These are phyloP conservation scores for Hypomecis punctinalis DNA, from an alignment of 2,888 invertebrate genomes.

Conservation along the genomic window DNA sequence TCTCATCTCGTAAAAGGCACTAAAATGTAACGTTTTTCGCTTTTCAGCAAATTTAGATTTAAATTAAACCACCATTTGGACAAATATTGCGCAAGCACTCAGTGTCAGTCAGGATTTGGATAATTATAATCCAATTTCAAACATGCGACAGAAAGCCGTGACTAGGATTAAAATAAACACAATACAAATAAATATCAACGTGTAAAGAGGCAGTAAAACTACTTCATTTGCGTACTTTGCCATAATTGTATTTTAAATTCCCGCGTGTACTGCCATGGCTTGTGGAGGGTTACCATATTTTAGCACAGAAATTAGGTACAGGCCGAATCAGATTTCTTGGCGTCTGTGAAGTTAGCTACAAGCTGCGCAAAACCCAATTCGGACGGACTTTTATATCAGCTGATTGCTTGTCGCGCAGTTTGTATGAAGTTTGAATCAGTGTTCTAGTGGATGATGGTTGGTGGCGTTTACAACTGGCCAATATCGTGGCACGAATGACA, in stretches of 20 bases:
- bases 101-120: constrained; percentile 6
- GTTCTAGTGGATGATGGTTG: too few relatives aligned
- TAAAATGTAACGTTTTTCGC: too few relatives aligned
- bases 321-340: too few relatives aligned
- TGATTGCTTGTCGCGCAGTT: too few relatives aligned
- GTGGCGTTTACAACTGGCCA: too few relatives aligned
- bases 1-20: too few relatives aligned
- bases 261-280: constrained; percentile 32
- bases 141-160: background rate
- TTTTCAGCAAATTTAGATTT: background rate
- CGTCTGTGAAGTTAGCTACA: too few relatives aligned
- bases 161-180: constrained; percentile 12
- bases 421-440: too few relatives aligned
- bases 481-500: too few relatives aligned
- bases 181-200: constrained; percentile 14
- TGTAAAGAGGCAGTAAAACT: constrained; percentile 13
- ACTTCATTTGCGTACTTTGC: constrained; percentile 37
- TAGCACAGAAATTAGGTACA: background rate
- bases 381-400: too few relatives aligned
- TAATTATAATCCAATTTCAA: constrained; percentile 4
- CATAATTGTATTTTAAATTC: constrained; percentile 41
- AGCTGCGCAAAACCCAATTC: too few relatives aligned
- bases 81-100: background rate
- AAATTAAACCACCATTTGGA: background rate
- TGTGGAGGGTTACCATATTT: constrained; percentile 30